Evolutionary conservation across 2,113 vertebrate species (phyloP).

Genomic region (Chaetura pelagica): DNA sequence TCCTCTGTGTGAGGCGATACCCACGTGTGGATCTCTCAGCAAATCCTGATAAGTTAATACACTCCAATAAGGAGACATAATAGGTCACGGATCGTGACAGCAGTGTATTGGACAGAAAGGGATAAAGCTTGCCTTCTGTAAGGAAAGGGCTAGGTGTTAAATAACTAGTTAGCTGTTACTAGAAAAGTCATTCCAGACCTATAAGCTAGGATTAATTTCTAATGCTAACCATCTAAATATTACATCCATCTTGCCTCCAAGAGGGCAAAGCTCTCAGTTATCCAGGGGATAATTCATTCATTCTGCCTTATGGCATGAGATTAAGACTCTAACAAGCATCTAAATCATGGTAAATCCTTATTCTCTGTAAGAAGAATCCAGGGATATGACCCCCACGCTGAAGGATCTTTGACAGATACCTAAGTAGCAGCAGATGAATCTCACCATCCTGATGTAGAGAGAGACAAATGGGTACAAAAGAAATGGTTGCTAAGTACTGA

Average conservation of each 20-base stretch:
- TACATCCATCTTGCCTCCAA: neutral
- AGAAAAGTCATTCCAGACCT: neutral
- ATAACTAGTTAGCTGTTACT: neutral
- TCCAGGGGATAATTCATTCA: neutral
- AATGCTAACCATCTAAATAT: neutral
- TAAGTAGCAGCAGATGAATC: neutral
- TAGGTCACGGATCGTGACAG: no score
- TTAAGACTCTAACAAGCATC: neutral
- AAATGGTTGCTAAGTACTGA: neutral
- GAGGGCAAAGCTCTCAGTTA: neutral
- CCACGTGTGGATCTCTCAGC: no score
- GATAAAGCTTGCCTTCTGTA: no score
- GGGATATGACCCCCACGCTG: neutral
- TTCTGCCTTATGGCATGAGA: neutral
- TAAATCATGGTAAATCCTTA: neutral
- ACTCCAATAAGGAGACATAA: no score
- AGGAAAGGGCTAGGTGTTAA: no score
- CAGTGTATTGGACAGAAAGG: no score
- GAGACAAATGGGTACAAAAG: neutral
- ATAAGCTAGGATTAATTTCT: neutral
- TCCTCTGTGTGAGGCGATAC: no score
- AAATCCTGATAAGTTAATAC: no score
- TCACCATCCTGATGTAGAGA: neutral
- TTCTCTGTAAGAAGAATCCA: neutral
- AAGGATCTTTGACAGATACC: neutral